phyloP scores from a whole-genome alignment of 2,888 invertebrate species.

The Saturnia pavonia region DNA sequence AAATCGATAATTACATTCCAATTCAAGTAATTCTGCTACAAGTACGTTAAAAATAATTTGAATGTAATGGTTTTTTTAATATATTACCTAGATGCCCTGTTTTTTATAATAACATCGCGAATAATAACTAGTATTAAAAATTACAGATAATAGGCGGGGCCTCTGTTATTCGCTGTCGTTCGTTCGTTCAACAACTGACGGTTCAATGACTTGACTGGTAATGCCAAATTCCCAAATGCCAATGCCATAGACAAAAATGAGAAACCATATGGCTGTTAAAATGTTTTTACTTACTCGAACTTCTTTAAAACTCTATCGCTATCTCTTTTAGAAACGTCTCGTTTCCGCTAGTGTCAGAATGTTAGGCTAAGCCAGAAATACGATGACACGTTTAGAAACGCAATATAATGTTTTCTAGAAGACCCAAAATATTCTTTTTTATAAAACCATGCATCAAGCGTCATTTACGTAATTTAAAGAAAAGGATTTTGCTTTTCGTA shows the following conservation, averaged over 20 bases:
- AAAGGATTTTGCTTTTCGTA: not conserved
- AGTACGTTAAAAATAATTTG: constrained; percentile 19
- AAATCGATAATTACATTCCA: constrained; percentile 64
- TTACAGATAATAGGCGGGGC: constrained; percentile 76
- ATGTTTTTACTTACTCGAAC: constrained; percentile 27
- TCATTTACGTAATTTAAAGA: too few species aligned
- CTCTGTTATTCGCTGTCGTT: constrained; percentile 69
- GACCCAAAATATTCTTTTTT: not conserved
- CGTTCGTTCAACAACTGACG: constrained; percentile 71
- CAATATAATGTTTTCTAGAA: not conserved
- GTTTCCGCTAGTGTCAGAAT: not conserved
- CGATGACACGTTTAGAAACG: not conserved
- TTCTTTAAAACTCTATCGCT: constrained; percentile 6
- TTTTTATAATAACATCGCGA: constrained; percentile 74
- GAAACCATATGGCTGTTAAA: constrained; percentile 31
- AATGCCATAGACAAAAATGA: constrained; percentile 50
- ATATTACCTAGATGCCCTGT: constrained; percentile 64
- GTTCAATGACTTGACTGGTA: constrained; percentile 68
- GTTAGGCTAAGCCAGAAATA: not conserved
- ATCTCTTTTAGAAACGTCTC: not conserved
- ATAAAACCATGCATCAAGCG: not conserved
- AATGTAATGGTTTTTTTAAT: constrained; percentile 18
- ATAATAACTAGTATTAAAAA: constrained; percentile 69
- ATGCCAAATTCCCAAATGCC: too few species aligned
- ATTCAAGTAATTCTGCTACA: not conserved